Percentiles rank a stretch among this genome's conserved stretches.
phyloP scores from a whole-genome alignment of 2,888 invertebrate genomes.

The Apamea epomidion region DNA sequence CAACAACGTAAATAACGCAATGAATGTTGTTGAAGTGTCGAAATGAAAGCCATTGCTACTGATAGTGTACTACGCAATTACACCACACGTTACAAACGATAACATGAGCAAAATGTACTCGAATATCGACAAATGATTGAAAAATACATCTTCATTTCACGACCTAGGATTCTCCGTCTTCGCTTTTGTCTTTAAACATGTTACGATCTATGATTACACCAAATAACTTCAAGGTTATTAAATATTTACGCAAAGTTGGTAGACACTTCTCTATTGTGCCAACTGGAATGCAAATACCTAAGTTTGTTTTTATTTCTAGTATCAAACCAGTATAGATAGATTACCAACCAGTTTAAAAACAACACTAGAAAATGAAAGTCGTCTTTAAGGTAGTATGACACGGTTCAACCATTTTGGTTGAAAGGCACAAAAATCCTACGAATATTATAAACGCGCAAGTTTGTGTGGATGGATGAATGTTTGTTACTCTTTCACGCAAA shows the following conservation, averaged over 20 bases:
- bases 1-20: no score
- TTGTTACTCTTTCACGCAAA: no score
- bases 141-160: neutral
- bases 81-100: neutral
- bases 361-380: neutral
- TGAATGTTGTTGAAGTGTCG: no score
- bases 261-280: neutral
- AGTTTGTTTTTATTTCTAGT: slow-evolving; percentile 12
- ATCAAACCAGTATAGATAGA: neutral
- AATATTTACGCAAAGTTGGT: slow-evolving; percentile 5
- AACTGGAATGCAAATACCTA: slow-evolving; percentile 6
- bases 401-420: slow-evolving; percentile 1
- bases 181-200: no score
- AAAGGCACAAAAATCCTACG: neutral
- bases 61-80: no score
- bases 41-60: no score
- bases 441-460: no score
- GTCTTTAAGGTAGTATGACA: neutral
- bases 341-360: neutral
- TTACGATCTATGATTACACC: no score
- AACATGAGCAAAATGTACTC: neutral
- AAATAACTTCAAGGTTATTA: neutral
- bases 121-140: neutral
- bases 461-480: no score
- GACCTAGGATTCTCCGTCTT: no score